A percentile compares a stretch with the other conserved stretches of the same genome.
Evolutionary conservation across 2,113 vertebrate species (phyloP).

Genomic region (Fregetta grallaria): DNA sequence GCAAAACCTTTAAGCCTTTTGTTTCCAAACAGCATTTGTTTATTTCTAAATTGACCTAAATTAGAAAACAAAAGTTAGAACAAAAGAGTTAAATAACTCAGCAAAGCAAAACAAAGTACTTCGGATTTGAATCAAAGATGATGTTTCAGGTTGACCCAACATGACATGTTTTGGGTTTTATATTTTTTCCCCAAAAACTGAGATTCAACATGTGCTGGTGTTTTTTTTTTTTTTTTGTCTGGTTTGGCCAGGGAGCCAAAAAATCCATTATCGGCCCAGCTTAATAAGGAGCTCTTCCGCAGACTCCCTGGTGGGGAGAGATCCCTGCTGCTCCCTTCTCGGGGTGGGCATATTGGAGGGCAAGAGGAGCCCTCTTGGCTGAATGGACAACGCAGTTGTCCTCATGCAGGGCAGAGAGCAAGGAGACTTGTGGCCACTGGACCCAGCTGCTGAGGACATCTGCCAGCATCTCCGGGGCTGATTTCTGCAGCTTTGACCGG

Average conservation of each 20-base stretch:
- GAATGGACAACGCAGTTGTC: no score
- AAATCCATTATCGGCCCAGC: neutral
- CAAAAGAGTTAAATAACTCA: neutral
- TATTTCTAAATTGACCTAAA: conserved; percentile 4
- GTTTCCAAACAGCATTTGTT: conserved; percentile 35
- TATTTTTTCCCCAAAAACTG: neutral
- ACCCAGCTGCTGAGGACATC: neutral
- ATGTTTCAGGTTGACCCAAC: neutral
- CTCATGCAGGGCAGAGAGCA: neutral
- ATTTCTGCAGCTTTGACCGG: neutral
- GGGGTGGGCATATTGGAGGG: neutral
- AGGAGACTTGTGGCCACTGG: no score
- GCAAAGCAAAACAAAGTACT: neutral
- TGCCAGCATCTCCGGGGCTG: neutral
- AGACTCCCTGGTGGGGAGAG: neutral
- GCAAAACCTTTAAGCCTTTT: conserved; percentile 35
- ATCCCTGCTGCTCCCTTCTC: neutral
- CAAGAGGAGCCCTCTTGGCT: neutral
- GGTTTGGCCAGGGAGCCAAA: neutral
- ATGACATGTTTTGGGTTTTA: neutral
- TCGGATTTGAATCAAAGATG: neutral
- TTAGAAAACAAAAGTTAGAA: neutral
- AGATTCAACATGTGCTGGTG: neutral
- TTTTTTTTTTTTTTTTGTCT: no score
- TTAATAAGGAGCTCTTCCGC: neutral